phyloP scores from a whole-genome alignment of 2,113 vertebrate species.

The Ciconia maguari region DNA sequence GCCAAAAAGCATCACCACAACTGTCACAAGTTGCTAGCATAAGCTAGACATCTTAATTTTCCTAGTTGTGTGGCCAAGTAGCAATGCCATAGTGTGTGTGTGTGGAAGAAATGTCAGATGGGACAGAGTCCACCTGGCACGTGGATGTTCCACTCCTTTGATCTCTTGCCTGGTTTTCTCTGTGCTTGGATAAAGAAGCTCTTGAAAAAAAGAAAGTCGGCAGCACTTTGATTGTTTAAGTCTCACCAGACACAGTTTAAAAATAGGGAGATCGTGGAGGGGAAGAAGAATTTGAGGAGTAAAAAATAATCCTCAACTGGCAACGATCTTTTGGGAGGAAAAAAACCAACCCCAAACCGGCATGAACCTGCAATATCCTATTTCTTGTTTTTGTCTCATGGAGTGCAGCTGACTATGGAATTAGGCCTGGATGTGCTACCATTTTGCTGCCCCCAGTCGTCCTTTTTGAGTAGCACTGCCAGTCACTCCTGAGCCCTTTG shows the following conservation, averaged over 20 bases:
- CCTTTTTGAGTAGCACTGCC: background rate
- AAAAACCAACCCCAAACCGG: background rate
- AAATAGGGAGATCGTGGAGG: background rate
- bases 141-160: constrained; percentile 31
- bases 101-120: constrained; percentile 68
- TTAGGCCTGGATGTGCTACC: background rate
- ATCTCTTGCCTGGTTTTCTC: constrained; percentile 51
- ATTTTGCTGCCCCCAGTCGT: background rate
- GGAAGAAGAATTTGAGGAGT: background rate
- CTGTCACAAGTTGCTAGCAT: background rate
- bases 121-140: constrained; percentile 60
- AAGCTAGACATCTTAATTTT: constrained; percentile 65
- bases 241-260: constrained; percentile 4
- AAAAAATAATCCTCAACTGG: background rate
- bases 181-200: constrained; percentile 46
- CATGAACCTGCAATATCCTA: background rate
- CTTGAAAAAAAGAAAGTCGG: background rate
- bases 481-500: background rate
- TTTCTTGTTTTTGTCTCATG: background rate
- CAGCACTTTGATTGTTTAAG: background rate
- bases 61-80: constrained; percentile 57
- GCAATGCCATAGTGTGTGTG: constrained; percentile 25
- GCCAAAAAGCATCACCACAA: constrained; percentile 46
- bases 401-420: background rate
- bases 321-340: background rate